Evolutionary conservation across 2,888 invertebrate species (phyloP).

Genomic region (Eupithecia inturbata): DNA sequence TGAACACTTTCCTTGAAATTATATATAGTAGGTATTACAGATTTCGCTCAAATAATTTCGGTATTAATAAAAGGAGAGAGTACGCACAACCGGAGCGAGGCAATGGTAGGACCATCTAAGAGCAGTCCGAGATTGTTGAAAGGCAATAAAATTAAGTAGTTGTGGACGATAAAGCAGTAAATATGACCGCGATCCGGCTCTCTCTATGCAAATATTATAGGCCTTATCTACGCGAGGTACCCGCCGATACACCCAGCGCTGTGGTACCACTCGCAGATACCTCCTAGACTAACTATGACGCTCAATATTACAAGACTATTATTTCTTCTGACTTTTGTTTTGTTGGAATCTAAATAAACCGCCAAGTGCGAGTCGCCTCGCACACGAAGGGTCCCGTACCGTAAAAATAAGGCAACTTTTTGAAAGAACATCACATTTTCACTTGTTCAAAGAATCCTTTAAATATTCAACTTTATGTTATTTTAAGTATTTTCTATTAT

Average conservation of each 20-base stretch:
- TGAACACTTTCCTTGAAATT: conserved; percentile 2
- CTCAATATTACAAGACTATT: background rate
- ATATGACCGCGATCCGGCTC: conserved; percentile 56
- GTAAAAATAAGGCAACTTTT: no score
- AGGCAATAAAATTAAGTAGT: conserved; percentile 53
- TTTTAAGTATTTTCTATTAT: no score
- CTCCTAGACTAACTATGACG: background rate
- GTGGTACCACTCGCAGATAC: conserved; percentile 15
- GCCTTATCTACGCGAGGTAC: conserved; percentile 60
- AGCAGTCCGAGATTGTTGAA: conserved; percentile 38
- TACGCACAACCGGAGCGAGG: background rate
- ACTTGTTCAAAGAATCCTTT: no score
- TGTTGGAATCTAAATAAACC: background rate
- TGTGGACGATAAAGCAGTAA: conserved; percentile 63
- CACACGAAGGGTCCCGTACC: no score
- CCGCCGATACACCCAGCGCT: conserved; percentile 17
- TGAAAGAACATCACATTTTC: no score
- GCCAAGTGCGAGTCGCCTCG: no score
- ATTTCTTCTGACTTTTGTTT: background rate
- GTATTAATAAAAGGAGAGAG: background rate
- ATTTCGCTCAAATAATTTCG: background rate
- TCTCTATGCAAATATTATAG: conserved; percentile 79
- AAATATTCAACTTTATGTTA: no score
- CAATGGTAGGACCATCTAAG: conserved; percentile 3
- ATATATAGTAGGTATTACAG: background rate